phyloP scores from a whole-genome alignment of 2,113 vertebrate genomes.

The Nansenia antarctica region DNA sequence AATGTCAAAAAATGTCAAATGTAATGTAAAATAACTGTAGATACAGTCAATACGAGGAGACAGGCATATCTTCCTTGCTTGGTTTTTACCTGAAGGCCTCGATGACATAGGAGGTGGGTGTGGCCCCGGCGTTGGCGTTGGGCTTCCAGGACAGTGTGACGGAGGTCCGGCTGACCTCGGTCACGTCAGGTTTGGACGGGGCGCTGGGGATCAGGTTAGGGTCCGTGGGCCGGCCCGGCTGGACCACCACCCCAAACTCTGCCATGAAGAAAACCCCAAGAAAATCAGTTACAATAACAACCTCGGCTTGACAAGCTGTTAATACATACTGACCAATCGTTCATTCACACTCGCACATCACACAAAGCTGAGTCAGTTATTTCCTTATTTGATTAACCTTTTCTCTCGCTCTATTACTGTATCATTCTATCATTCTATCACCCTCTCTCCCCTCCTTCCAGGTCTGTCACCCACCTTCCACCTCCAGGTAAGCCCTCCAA shows the following conservation, averaged over 20 bases:
- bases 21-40: too few relatives aligned
- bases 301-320: too few relatives aligned
- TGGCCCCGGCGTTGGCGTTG: slow-evolving; percentile 81
- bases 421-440: too few relatives aligned
- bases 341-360: too few relatives aligned
- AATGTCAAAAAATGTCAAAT: too few relatives aligned
- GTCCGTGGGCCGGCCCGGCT: slow-evolving; percentile 86
- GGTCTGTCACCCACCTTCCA: slow-evolving; percentile 82
- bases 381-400: neutral
- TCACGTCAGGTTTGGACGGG: slow-evolving; percentile 91
- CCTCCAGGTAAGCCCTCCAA: slow-evolving; percentile 91
- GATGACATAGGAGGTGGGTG: slow-evolving; percentile 90
- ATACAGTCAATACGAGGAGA: neutral
- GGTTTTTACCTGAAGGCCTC: slow-evolving; percentile 91
- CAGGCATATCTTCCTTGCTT: neutral
- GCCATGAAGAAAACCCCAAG: too few relatives aligned
- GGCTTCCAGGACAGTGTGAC: slow-evolving; percentile 90
- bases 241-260: slow-evolving; percentile 93
- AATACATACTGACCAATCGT: too few relatives aligned
- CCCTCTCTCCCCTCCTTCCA: neutral
- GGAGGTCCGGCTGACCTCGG: slow-evolving; percentile 86
- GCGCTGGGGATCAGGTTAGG: slow-evolving; percentile 90
- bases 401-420: neutral
- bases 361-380: neutral
- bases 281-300: too few relatives aligned